Conservation (phyloP, 2,888 invertebrate genomes). For the Meghimatium bilineatum region DNA sequence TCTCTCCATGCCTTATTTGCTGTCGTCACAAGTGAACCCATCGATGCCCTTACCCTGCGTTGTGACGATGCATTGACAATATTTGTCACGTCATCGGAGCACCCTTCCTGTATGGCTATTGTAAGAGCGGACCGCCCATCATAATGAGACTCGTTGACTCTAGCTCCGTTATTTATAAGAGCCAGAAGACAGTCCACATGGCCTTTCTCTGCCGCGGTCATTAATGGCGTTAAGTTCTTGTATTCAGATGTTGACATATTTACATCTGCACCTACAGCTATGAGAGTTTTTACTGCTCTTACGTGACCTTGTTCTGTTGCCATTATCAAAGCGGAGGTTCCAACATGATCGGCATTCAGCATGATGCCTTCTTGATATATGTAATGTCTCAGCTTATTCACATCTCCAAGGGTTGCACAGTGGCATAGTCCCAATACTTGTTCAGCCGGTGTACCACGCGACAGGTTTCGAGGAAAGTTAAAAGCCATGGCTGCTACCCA, state of each 20-base stretch:
- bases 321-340: background rate
- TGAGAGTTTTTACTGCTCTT: slow-evolving; percentile 1
- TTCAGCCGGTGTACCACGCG: background rate
- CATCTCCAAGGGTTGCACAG: slow-evolving; percentile 23
- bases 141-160: slow-evolving; percentile 7
- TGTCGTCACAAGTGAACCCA: slow-evolving; percentile 19
- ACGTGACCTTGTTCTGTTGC: slow-evolving; percentile 21
- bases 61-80: background rate
- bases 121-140: slow-evolving; percentile 3
- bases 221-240: background rate
- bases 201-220: slow-evolving; percentile 21
- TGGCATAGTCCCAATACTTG: background rate
- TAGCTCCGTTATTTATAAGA: slow-evolving; percentile 1
- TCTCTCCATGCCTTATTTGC: slow-evolving; percentile 11
- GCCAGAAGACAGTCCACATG: slow-evolving; percentile 16
- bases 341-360: background rate
- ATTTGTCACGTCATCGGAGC: background rate
- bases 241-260: slow-evolving; percentile 17
- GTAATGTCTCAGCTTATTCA: background rate
- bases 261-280: slow-evolving; percentile 22
- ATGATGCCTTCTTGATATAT: background rate
- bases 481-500: background rate
- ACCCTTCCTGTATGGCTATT: slow-evolving; percentile 5
- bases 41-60: background rate
- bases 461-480: background rate